These are phyloP conservation scores for Plebejus anna DNA, from an alignment of 2,888 invertebrate species.

Conservation along the genomic window DNA sequence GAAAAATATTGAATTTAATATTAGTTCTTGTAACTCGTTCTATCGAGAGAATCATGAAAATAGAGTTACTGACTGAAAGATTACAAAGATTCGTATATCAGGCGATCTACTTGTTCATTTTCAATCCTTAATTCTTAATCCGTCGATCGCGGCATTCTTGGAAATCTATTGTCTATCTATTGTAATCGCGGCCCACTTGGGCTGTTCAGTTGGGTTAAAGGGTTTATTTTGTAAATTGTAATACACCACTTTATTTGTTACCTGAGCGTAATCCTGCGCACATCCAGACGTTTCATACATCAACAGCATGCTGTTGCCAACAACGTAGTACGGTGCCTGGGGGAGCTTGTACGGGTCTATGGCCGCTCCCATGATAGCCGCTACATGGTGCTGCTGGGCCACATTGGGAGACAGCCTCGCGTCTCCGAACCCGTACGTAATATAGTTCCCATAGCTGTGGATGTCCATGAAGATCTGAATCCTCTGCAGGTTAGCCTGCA, in stretches of 20 bases:
- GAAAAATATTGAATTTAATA: too few relatives aligned
- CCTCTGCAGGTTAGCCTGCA: slow-evolving; percentile 50
- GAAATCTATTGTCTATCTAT: too few relatives aligned
- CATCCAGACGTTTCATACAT: slow-evolving; percentile 54
- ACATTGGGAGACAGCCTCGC: slow-evolving; percentile 43
- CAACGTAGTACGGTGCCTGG: slow-evolving; percentile 45
- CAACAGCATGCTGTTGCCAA: slow-evolving; percentile 53
- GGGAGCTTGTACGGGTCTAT: slow-evolving; percentile 51
- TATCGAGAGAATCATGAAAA: too few relatives aligned
- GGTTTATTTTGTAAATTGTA: too few relatives aligned
- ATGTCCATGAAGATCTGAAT: slow-evolving; percentile 73
- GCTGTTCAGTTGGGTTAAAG: too few relatives aligned
- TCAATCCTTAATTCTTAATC: not conserved
- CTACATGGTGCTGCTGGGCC: slow-evolving; percentile 48
- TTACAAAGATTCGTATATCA: too few relatives aligned
- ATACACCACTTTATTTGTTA: slow-evolving; percentile 31
- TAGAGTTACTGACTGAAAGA: too few relatives aligned
- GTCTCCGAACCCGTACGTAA: slow-evolving; percentile 82
- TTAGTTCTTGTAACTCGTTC: too few relatives aligned
- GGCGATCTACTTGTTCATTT: too few relatives aligned
- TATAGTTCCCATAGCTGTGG: slow-evolving; percentile 83
- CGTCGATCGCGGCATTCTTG: too few relatives aligned
- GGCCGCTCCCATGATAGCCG: slow-evolving; percentile 51
- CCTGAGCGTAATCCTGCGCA: slow-evolving; percentile 57
- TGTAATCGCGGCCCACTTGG: too few relatives aligned